phyloP scores from a whole-genome alignment of 2,888 invertebrate species.

The Thysanoteuthis rhombus region DNA sequence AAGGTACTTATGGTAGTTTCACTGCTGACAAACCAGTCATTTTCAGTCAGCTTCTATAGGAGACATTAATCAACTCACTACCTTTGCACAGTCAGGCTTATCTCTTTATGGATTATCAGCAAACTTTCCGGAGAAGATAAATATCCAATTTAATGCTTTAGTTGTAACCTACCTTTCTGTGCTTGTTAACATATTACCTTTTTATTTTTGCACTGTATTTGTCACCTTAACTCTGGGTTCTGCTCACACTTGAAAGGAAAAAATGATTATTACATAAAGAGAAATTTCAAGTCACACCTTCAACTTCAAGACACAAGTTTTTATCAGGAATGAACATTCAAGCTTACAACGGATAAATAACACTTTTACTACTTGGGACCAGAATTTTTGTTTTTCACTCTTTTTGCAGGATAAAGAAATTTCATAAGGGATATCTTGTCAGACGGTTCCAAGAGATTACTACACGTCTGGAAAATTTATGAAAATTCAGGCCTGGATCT shows the following conservation, averaged over 20 bases:
- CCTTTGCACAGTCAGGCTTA: background rate
- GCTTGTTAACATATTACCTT: background rate
- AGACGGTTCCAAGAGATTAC: background rate
- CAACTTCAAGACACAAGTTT: background rate
- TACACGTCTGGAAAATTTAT: background rate
- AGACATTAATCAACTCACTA: background rate
- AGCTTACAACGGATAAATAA: background rate
- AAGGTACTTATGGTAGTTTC: background rate
- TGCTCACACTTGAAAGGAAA: background rate
- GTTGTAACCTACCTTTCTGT: background rate
- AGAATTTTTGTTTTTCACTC: background rate
- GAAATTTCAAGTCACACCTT: background rate
- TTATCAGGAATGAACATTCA: background rate
- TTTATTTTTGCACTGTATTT: background rate
- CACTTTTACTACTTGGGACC: background rate
- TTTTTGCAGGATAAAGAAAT: too few relatives aligned
- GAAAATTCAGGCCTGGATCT: background rate
- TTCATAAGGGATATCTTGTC: background rate
- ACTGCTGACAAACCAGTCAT: background rate
- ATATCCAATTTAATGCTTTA: background rate
- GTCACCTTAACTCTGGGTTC: background rate
- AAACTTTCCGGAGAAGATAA: background rate
- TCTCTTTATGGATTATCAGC: background rate
- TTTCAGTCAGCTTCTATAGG: background rate
- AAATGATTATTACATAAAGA: background rate